Evolutionary conservation across 2,888 invertebrate genomes (phyloP).

Genomic region (Rhimphoctona megacephalus): DNA sequence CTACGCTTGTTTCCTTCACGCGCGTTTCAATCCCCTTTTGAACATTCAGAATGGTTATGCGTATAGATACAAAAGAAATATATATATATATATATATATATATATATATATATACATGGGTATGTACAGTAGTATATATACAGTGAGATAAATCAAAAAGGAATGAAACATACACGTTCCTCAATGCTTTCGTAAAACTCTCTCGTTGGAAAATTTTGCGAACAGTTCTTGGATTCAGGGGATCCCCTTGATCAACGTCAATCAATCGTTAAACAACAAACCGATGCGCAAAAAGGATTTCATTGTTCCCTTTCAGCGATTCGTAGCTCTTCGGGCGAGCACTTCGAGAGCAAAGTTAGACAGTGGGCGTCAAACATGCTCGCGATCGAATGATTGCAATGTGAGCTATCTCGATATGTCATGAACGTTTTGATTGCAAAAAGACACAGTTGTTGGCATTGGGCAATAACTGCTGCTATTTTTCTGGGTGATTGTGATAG

Average conservation of each 20-base stretch:
- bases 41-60: slow-evolving; percentile 33
- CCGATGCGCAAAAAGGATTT: slow-evolving; percentile 76
- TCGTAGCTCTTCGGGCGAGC: slow-evolving; percentile 34
- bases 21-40: slow-evolving; percentile 61
- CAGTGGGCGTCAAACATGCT: slow-evolving; percentile 35
- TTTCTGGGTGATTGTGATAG: neutral
- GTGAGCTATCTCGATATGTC: slow-evolving; percentile 11
- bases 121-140: neutral
- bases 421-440: neutral
- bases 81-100: neutral
- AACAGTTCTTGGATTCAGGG: slow-evolving; percentile 61
- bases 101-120: too few species aligned
- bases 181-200: slow-evolving; percentile 55
- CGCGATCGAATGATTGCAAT: slow-evolving; percentile 48
- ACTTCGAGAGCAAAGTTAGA: slow-evolving; percentile 58
- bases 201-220: slow-evolving; percentile 67
- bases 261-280: slow-evolving; percentile 84
- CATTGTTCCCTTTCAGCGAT: slow-evolving; percentile 65
- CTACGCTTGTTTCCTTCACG: slow-evolving; percentile 37
- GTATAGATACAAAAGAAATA: slow-evolving; percentile 11
- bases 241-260: slow-evolving; percentile 82
- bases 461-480: neutral
- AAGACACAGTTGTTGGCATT: slow-evolving; percentile 13
- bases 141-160: slow-evolving; percentile 61
- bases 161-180: slow-evolving; percentile 55